These are phyloP conservation scores for Hipposideros larvatus DNA, from an alignment of 2,797 vertebrate species.

Conservation along the genomic window DNA sequence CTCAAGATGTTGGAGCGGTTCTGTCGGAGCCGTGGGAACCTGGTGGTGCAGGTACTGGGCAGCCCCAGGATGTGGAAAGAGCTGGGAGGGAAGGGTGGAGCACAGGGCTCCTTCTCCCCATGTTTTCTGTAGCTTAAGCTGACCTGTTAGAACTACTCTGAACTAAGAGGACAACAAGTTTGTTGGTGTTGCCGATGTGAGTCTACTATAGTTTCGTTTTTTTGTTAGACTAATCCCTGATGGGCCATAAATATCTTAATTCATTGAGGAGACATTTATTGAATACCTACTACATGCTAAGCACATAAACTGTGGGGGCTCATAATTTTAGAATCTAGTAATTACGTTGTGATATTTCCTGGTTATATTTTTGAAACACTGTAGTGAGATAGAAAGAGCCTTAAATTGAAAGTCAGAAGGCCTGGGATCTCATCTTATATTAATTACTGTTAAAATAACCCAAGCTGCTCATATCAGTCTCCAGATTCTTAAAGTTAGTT, in stretches of 20 bases:
- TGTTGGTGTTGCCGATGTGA: not conserved
- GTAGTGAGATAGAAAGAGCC: not conserved
- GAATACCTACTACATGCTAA: not conserved
- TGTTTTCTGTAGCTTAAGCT: not conserved
- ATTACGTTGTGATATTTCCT: constrained; percentile 24
- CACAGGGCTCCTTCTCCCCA: not conserved
- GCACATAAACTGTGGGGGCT: not conserved
- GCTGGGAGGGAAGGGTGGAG: accelerated
- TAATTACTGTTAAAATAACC: not conserved
- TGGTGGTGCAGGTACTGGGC: constrained; percentile 93
- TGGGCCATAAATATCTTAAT: not conserved
- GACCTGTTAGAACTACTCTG: not conserved
- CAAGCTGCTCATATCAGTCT: not conserved
- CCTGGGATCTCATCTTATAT: not conserved
- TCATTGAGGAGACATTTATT: constrained; percentile 28
- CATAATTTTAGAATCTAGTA: not conserved
- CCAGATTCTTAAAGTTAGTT: not conserved
- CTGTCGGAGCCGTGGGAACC: constrained; percentile 91
- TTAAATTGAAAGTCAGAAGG: not conserved
- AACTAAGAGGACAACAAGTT: not conserved
- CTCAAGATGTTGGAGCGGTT: constrained; percentile 96
- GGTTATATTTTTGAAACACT: not conserved
- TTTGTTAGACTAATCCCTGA: not conserved
- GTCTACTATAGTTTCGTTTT: not conserved
- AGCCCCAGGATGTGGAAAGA: accelerated